Percentiles rank a stretch among this genome's conserved stretches.
Conservation (phyloP, 2,888 invertebrate genomes). For the Cylindroiulus punctatus region DNA sequence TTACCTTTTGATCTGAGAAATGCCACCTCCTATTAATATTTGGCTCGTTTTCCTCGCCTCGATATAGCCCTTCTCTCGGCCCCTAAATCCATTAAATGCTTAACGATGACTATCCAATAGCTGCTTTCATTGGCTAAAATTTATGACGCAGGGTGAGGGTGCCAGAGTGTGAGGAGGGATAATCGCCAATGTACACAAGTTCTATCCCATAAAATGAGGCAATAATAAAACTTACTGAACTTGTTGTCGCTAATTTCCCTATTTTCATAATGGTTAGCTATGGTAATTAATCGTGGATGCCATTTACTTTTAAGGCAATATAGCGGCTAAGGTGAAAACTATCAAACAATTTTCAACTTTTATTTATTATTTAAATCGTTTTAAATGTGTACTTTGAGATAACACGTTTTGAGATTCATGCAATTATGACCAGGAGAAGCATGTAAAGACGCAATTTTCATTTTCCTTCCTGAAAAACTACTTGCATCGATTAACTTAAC, state of each 20-base stretch:
- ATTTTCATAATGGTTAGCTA: neutral
- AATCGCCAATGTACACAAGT: neutral
- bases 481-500: no score
- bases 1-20: neutral
- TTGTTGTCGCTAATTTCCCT: conserved; percentile 6
- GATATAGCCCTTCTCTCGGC: neutral
- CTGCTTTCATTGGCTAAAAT: neutral
- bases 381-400: no score
- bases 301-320: neutral
- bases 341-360: neutral
- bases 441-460: no score
- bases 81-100: conserved; percentile 16
- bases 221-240: conserved; percentile 13
- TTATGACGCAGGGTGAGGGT: neutral
- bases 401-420: no score
- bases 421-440: no score
- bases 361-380: no score
- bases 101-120: conserved; percentile 4
- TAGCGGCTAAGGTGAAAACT: neutral
- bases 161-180: conserved; percentile 3
- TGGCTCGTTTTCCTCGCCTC: conserved; percentile 31
- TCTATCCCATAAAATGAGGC: conserved; percentile 2
- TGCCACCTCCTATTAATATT: conserved; percentile 33
- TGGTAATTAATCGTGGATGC: neutral
- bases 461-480: no score